Evolutionary conservation across 2,797 vertebrate genomes (phyloP).

Genomic region (Danio albolineatus): DNA sequence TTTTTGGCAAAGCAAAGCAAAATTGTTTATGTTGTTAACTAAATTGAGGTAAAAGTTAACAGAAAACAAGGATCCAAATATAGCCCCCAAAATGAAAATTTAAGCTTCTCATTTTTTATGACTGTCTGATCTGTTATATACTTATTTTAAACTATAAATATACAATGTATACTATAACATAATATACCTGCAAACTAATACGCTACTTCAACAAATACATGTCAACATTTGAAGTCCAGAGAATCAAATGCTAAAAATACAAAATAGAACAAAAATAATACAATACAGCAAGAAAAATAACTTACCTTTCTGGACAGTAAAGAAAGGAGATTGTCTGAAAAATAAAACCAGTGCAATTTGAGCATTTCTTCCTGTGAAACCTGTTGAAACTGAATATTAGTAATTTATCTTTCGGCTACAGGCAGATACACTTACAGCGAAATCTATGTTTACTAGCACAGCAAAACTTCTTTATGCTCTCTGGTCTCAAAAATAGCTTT

Average conservation of each 20-base stretch:
- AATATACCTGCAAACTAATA: not conserved
- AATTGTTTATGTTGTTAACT: no score
- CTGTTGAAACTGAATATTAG: not conserved
- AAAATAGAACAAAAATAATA: not conserved
- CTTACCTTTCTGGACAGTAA: not conserved
- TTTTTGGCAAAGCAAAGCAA: no score
- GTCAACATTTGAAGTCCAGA: not conserved
- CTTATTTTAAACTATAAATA: no score
- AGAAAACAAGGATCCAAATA: no score
- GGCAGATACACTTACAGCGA: not conserved
- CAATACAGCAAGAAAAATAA: not conserved
- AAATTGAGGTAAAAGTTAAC: no score
- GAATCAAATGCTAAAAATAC: not conserved
- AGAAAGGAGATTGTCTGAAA: not conserved
- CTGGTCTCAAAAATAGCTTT: not conserved
- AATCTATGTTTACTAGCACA: not conserved
- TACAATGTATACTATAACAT: no score
- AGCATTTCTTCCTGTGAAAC: constrained; percentile 9
- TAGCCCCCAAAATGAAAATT: no score
- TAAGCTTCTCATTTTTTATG: no score
- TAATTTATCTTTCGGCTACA: not conserved
- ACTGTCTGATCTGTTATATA: no score
- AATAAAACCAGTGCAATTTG: not conserved
- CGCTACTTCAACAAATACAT: not conserved
- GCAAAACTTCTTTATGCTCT: not conserved